phyloP scores from a whole-genome alignment of 2,797 vertebrate genomes.

The Acanthurus lineatus region DNA sequence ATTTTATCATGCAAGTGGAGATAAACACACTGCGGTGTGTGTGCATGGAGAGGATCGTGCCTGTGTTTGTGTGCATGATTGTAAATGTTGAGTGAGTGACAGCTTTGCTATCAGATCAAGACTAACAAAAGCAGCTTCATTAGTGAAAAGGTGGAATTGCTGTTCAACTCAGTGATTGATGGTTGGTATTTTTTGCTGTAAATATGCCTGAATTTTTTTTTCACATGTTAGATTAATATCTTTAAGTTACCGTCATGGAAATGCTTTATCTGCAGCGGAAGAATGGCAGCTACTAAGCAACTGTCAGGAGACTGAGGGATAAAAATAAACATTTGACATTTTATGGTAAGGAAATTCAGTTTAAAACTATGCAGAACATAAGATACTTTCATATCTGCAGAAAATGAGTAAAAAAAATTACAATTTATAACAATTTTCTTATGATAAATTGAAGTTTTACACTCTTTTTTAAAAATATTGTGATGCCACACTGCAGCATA shows the following conservation, averaged over 20 bases:
- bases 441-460: no score
- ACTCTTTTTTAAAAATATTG: neutral
- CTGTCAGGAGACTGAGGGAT: neutral
- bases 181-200: slow-evolving; percentile 14
- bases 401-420: neutral
- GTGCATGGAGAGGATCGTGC: neutral
- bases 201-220: neutral
- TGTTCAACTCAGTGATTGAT: slow-evolving; percentile 37
- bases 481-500: no score
- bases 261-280: neutral
- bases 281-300: neutral
- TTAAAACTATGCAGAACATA: neutral
- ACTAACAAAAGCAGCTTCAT: slow-evolving; percentile 44
- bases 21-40: slow-evolving; percentile 5
- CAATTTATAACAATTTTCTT: neutral
- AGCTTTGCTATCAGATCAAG: slow-evolving; percentile 19
- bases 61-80: neutral
- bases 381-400: neutral
- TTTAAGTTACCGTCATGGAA: neutral
- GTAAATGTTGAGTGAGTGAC: neutral
- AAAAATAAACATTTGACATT: neutral
- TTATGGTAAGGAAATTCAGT: neutral
- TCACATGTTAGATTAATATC: neutral
- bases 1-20: slow-evolving; percentile 2
- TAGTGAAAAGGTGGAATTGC: slow-evolving; percentile 19